These are phyloP conservation scores for Caenorhabditis remanei DNA, from an alignment of 1,140 invertebrate genomes.

Conservation along the genomic window DNA sequence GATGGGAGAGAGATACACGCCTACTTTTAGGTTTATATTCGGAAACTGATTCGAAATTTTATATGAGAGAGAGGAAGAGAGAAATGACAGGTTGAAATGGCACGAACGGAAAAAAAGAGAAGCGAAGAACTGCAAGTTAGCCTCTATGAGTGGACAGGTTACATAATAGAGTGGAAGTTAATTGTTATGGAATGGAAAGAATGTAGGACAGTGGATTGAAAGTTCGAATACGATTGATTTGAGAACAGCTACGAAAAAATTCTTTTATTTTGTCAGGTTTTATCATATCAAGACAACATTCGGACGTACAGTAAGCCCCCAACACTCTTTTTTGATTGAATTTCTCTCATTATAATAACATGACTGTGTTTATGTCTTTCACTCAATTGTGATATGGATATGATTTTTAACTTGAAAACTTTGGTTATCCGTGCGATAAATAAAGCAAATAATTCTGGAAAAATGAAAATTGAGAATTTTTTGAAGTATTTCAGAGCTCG, in stretches of 20 bases:
- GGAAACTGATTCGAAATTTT: constrained; percentile 22
- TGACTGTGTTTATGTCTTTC: too few relatives aligned
- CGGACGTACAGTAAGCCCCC: too few relatives aligned
- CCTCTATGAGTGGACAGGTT: background rate
- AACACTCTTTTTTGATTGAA: too few relatives aligned
- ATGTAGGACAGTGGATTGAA: background rate
- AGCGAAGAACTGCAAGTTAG: background rate
- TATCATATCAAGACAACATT: too few relatives aligned
- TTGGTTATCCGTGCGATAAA: too few relatives aligned
- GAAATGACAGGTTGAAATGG: background rate
- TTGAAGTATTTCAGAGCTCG: too few relatives aligned
- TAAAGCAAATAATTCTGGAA: too few relatives aligned
- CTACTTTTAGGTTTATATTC: constrained; percentile 38
- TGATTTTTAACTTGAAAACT: too few relatives aligned
- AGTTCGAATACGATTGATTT: constrained; percentile 1
- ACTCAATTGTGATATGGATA: too few relatives aligned
- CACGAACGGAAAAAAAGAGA: background rate
- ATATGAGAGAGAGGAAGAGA: background rate
- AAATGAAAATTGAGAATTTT: too few relatives aligned
- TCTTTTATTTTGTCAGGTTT: too few relatives aligned
- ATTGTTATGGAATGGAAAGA: background rate
- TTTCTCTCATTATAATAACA: too few relatives aligned
- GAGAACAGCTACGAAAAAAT: background rate
- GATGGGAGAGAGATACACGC: background rate
- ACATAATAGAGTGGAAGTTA: background rate